Evolutionary conservation across 2,113 vertebrate species (phyloP).

Genomic region (Clarias magur): DNA sequence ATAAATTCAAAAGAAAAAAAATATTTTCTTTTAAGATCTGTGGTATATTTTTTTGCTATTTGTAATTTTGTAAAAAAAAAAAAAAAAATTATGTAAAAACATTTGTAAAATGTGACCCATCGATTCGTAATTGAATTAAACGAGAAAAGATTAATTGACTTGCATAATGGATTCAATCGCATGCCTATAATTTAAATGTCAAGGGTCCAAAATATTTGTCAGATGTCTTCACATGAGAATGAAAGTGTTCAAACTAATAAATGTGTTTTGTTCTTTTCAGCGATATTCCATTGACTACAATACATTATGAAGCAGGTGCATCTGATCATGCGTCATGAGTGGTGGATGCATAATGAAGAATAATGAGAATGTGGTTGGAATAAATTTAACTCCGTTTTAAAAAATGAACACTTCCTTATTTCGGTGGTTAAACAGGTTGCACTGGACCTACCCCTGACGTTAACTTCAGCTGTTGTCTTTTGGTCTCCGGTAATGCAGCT

Average conservation of each 20-base stretch:
- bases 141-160: too few relatives aligned
- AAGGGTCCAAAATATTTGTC: not conserved
- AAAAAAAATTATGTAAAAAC: too few relatives aligned
- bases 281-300: not conserved
- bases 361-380: not conserved
- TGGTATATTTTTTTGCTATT: too few relatives aligned
- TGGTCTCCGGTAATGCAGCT: constrained; percentile 82
- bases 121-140: too few relatives aligned
- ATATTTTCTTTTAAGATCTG: too few relatives aligned
- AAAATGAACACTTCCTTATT: not conserved
- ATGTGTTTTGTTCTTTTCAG: not conserved
- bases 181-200: not conserved
- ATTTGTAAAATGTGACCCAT: too few relatives aligned
- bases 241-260: not conserved
- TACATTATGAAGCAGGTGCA: not conserved
- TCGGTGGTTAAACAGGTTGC: not conserved
- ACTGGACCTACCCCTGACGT: constrained; percentile 78
- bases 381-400: not conserved
- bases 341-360: not conserved
- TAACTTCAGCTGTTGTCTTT: constrained; percentile 77
- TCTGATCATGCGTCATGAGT: not conserved
- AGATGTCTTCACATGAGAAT: not conserved
- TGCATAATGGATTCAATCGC: too few relatives aligned
- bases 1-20: too few relatives aligned
- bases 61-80: too few relatives aligned